Evolutionary conservation across 2,888 invertebrate genomes (phyloP).

Genomic region (Agriopis marginaria): DNA sequence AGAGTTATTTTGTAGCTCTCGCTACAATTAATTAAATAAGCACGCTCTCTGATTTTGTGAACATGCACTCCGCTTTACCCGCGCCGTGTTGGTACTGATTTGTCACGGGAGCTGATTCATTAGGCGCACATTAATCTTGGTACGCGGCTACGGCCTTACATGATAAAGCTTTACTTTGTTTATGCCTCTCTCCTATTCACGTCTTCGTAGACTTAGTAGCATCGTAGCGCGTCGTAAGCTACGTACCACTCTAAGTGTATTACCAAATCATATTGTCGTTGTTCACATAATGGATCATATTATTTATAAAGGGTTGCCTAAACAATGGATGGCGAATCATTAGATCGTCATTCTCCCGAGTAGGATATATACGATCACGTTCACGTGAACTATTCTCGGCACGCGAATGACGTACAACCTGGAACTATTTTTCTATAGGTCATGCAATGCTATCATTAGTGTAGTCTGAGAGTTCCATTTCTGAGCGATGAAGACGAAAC

Average conservation of each 20-base stretch:
- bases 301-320: constrained; percentile 22
- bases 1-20: constrained; percentile 19
- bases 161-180: constrained; percentile 67
- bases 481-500: constrained; percentile 80
- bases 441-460: constrained; percentile 80
- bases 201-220: constrained; percentile 29
- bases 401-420: constrained; percentile 30
- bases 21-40: constrained; percentile 36
- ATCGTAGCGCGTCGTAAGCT: constrained; percentile 21
- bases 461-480: constrained; percentile 71
- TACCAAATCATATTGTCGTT: constrained; percentile 24
- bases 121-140: constrained; percentile 76
- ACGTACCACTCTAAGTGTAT: constrained; percentile 26
- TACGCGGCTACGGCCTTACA: constrained; percentile 60
- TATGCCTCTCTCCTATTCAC: constrained; percentile 46
- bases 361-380: constrained; percentile 29
- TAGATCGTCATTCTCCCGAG: constrained; percentile 20
- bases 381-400: constrained; percentile 36
- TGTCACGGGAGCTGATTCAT: constrained; percentile 80
- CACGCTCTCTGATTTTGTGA: constrained; percentile 34
- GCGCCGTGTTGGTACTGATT: constrained; percentile 65
- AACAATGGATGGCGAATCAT: constrained; percentile 21
- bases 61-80: constrained; percentile 47
- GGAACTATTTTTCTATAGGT: constrained; percentile 53
- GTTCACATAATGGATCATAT: constrained; percentile 20